Percentiles rank a stretch among this genome's conserved stretches.
These are phyloP conservation scores for Danionella dracula DNA, from an alignment of 2,797 vertebrate species.

Conservation along the genomic window DNA sequence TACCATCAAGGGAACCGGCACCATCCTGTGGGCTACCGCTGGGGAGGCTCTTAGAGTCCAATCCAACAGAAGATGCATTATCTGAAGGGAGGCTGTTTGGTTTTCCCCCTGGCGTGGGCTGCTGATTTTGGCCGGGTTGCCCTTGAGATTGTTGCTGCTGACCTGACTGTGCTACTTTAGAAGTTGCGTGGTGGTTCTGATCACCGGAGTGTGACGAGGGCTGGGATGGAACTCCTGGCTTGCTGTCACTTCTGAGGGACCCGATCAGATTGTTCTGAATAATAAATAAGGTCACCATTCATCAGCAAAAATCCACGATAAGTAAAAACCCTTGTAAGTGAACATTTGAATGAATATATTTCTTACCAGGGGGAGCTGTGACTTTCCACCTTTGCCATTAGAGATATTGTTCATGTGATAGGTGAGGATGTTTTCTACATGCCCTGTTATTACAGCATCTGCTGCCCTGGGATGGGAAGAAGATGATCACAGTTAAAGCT, in stretches of 20 bases:
- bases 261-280: conserved; percentile 84
- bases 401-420: conserved; percentile 99
- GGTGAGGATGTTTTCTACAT: conserved; percentile 93
- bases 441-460: conserved; percentile 94
- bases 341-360: not conserved
- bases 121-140: conserved; percentile 66
- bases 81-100: conserved; percentile 77
- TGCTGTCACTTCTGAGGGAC: conserved; percentile 83
- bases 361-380: conserved; percentile 87
- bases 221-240: conserved; percentile 64
- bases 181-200: conserved; percentile 86
- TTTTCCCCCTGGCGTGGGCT: conserved; percentile 77
- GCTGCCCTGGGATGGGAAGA: conserved; percentile 82
- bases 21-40: conserved; percentile 81
- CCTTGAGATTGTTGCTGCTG: conserved; percentile 67
- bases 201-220: conserved; percentile 72
- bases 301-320: not conserved
- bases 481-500: conserved; percentile 41
- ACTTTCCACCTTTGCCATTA: conserved; percentile 89
- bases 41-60: conserved; percentile 87
- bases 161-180: conserved; percentile 84
- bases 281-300: not conserved
- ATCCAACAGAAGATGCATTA: conserved; percentile 71
- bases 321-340: not conserved
- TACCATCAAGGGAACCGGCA: conserved; percentile 69